Base-by-base conservation (phyloP, 2,797 vertebrate species). In the Argentina silus region DNA sequence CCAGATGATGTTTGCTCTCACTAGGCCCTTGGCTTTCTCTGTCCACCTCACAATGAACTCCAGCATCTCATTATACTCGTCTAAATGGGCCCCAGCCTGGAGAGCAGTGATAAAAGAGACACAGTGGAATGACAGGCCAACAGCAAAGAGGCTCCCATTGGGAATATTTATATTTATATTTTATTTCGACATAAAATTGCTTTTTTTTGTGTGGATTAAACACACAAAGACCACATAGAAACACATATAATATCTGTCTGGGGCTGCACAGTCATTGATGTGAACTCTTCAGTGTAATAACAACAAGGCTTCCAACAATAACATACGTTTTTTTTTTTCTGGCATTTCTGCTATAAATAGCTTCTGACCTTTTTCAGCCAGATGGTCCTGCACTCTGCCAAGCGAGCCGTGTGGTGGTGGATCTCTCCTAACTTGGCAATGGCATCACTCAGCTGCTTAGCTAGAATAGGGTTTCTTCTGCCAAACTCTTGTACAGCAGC, bases 31-130 rank as follows among this genome's bases (percentile, higher is more conserved):
- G 27, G 97, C 96, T 92, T 97, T 98, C 76, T 99, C 97, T 0
- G 94, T 95, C 98, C 98, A 99, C 81, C 95, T 96, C 88, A 95
- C 42, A 78, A 97, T 93, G 70, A 96, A 95, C 74, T 95, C 96
- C 75, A 97, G 91, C 95, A 96, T 97, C 80, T 97, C 96, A 70
- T 93, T 96, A 79, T 97, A 99, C 88, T 99, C 97, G 79, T 99
- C 96, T 78, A 99, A 91, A 78, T 98, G 94, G 63, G 95, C 94
- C 68, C 91, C 85, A 48, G 97, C 97, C 98, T 99, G 72, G 21
- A 27, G 11, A 74, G 48, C 7, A 66, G 48, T 83, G 48, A 84
- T 4, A 73, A 51, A 27, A 75, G 21, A 78, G 9, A 59, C 43
- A 64, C 44, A 44, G 43, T 19, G 42, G 43, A 42, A 61, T 27